phyloP scores from a whole-genome alignment of 1,140 invertebrate genomes.

The Palaemon carinicauda region DNA sequence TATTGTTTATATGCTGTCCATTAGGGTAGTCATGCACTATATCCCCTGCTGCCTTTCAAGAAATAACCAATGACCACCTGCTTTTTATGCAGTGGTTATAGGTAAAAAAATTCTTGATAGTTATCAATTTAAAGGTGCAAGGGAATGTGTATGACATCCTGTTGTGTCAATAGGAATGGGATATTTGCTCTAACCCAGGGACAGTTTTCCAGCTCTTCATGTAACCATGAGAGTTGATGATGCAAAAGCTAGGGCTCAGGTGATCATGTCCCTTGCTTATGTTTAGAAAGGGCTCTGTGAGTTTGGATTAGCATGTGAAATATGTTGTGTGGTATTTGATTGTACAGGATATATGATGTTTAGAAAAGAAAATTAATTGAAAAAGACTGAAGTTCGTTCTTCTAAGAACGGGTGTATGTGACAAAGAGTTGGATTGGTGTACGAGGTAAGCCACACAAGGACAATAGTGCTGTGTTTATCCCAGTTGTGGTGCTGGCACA shows the following conservation, averaged over 20 bases:
- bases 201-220: slow-evolving; percentile 32
- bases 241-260: slow-evolving; percentile 45
- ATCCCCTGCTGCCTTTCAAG: background rate
- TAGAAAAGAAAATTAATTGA: background rate
- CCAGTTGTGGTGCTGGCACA: background rate
- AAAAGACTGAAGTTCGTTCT: slow-evolving; percentile 7
- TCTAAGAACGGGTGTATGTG: slow-evolving; percentile 21
- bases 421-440: background rate
- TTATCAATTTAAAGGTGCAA: slow-evolving; percentile 21
- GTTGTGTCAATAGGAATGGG: background rate
- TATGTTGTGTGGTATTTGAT: slow-evolving; percentile 24
- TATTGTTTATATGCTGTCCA: slow-evolving; percentile 1
- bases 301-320: slow-evolving; percentile 19
- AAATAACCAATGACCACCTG: slow-evolving; percentile 8
- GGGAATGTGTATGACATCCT: slow-evolving; percentile 7
- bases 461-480: slow-evolving; percentile 36
- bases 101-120: background rate
- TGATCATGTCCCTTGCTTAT: slow-evolving; percentile 51
- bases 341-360: slow-evolving; percentile 26
- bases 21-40: slow-evolving; percentile 39
- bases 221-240: slow-evolving; percentile 25
- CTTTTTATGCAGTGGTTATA: background rate
- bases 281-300: slow-evolving; percentile 23
- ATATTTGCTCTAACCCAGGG: background rate
- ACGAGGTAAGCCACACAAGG: slow-evolving; percentile 2